phyloP scores from a whole-genome alignment of 1,140 invertebrate species.

The Drosophila kikkawai region DNA sequence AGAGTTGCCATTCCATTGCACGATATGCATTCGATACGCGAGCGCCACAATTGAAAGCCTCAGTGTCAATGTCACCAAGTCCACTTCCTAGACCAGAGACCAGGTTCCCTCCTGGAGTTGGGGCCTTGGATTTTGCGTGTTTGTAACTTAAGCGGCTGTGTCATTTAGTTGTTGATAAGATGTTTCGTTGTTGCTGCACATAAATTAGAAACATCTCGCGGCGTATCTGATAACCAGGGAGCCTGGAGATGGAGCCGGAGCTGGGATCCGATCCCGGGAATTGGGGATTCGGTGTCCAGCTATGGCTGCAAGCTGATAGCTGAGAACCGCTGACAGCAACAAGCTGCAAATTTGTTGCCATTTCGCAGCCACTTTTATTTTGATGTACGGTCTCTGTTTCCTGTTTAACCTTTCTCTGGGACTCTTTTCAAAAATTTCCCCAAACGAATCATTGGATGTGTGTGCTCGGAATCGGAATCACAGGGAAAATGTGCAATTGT shows the following conservation, averaged over 20 bases:
- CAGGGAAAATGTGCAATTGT: conserved; percentile 62
- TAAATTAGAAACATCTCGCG: conserved; percentile 73
- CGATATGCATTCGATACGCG: conserved; percentile 70
- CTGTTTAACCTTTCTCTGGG: conserved; percentile 59
- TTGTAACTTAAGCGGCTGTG: conserved; percentile 79
- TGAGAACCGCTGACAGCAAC: conserved; percentile 43
- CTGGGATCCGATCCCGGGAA: conserved; percentile 13
- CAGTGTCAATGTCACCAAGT: conserved; percentile 78
- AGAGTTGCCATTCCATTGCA: conserved; percentile 59
- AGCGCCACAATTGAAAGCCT: conserved; percentile 80
- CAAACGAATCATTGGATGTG: conserved; percentile 11
- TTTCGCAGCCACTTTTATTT: conserved; percentile 39
- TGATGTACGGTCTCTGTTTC: conserved; percentile 78
- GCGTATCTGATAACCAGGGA: conserved; percentile 76
- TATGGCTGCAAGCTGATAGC: conserved; percentile 59
- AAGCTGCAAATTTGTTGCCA: conserved; percentile 69
- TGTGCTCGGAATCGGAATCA: conserved; percentile 23
- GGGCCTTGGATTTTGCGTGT: conserved; percentile 54
- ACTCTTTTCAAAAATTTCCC: background rate
- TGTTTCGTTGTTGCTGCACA: conserved; percentile 61
- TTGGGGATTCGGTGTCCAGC: conserved; percentile 15
- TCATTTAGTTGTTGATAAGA: conserved; percentile 81
- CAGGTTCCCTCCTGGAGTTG: conserved; percentile 27
- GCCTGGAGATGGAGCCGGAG: conserved; percentile 11
- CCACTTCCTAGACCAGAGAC: conserved; percentile 45